Evolutionary conservation across 2,888 invertebrate genomes (phyloP).

Genomic region (Pharmacophagus antenor): DNA sequence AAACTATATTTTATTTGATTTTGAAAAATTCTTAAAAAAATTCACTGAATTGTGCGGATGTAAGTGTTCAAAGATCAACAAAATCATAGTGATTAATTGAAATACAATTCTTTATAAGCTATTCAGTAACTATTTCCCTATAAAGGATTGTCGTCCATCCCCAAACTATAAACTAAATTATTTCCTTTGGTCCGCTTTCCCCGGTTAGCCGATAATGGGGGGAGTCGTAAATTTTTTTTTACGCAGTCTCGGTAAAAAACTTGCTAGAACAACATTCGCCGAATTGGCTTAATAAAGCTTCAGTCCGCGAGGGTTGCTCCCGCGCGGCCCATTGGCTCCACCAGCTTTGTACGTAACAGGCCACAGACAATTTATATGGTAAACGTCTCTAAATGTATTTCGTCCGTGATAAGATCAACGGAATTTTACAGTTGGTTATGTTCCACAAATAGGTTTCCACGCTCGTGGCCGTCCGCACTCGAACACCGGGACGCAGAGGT

Average conservation of each 20-base stretch:
- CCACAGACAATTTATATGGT: conserved; percentile 65
- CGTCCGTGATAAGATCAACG: conserved; percentile 51
- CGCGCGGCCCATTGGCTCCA: conserved; percentile 56
- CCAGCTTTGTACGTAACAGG: conserved; percentile 54
- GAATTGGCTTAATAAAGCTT: conserved; percentile 42
- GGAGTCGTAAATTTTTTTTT: conserved; percentile 27
- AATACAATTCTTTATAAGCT: background rate
- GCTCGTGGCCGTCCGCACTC: conserved; percentile 34
- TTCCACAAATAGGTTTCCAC: conserved; percentile 31
- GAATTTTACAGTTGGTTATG: conserved; percentile 36
- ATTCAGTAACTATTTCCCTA: background rate
- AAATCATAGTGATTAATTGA: too few species aligned
- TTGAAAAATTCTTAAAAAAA: too few species aligned
- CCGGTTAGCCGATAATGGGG: conserved; percentile 6
- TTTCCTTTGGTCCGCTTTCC: background rate
- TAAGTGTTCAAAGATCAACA: too few species aligned
- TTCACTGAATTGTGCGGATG: too few species aligned
- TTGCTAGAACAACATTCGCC: conserved; percentile 39
- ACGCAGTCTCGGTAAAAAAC: conserved; percentile 36
- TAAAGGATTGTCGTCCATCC: background rate
- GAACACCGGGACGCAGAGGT: conserved; percentile 28
- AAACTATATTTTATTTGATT: too few species aligned
- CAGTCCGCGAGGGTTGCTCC: conserved; percentile 46
- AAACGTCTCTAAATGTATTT: conserved; percentile 58
- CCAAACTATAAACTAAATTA: conserved; percentile 17